A percentile compares a stretch with the other conserved stretches of the same genome.
phyloP scores from a whole-genome alignment of 2,888 invertebrate genomes.

The Baronia brevicornis region DNA sequence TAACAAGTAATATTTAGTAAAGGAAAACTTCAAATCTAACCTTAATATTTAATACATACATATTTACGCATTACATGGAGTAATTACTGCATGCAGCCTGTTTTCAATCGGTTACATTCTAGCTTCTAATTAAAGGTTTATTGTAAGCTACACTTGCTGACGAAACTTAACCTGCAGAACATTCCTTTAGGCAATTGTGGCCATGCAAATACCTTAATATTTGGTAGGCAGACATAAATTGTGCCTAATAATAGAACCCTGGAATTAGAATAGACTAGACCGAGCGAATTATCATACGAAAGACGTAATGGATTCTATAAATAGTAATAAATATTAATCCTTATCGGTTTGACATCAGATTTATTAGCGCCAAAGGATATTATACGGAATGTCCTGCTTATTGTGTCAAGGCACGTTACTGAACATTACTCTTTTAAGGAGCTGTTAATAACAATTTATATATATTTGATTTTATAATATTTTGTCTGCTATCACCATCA shows the following conservation, averaged over 20 bases:
- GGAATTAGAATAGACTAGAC: conserved; percentile 20
- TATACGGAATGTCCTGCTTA: conserved; percentile 12
- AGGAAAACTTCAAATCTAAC: too few species aligned
- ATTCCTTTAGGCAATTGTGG: conserved; percentile 32
- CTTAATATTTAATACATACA: too few species aligned
- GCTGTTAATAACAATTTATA: too few species aligned
- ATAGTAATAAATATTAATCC: conserved; percentile 19
- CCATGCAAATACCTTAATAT: conserved; percentile 32
- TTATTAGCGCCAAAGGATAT: conserved; percentile 9
- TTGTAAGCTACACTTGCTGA: conserved; percentile 15
- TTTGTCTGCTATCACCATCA: too few species aligned
- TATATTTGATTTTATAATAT: too few species aligned
- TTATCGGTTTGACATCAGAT: conserved; percentile 9
- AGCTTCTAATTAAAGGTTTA: too few species aligned
- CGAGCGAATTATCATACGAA: conserved; percentile 17
- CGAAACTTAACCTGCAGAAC: conserved; percentile 20
- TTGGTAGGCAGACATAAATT: conserved; percentile 29
- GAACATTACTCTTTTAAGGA: too few species aligned
- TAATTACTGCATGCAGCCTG: too few species aligned
- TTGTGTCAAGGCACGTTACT: too few species aligned
- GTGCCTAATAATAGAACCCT: conserved; percentile 19
- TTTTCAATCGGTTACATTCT: too few species aligned
- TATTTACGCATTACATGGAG: too few species aligned
- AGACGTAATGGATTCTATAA: conserved; percentile 21
- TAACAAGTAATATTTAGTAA: too few species aligned